Base-by-base conservation (phyloP, 1,140 invertebrate genomes). In the Anadara kagoshimensis region DNA sequence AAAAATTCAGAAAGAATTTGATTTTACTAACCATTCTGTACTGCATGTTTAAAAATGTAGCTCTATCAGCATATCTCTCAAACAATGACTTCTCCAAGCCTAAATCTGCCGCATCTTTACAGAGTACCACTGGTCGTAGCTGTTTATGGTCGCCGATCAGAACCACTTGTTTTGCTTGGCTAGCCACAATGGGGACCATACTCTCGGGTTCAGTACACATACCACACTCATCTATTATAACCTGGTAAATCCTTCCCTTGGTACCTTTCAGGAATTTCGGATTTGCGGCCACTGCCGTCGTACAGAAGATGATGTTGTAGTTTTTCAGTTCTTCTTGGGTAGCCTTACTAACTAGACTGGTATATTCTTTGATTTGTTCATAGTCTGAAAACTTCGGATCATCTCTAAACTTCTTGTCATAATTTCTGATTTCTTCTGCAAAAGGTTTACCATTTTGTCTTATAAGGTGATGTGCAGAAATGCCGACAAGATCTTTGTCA, bases 61-160 rank as follows among this genome's bases (percentile, higher is more conserved):
- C 75, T 62, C 67, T 67, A 14, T 73, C 47, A 36, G 70, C 65
- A 61, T 85, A 83, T 56, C 74, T 54, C 26, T 85, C 84, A 80
- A 86, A 86, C 43, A 86, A 61, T 0, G 85, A 86, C 36, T 69
- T 78, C 18, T 80, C 76, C 20, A 86, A 65, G 11, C 61, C 61
- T 29, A 63, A 14, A 14, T 26, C 18, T 24, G 43, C 61, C 5
- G 61, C 20, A 20, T 14, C n/a, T 5, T 14, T 11, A 47, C 22
- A 49, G 5, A 49, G 18, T 8, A 63, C 20, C 45, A 63, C 44
- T 26, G 61, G 61, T 26, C 41, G 43, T 0, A 63, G 44, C 22
- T 63, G 61, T 47, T 63, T 63, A 16, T 87, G 85, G 65, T 87
- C 86, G 29, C 86, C 86, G 61, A 88, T 86, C n/a, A 88, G 70